Evolutionary conservation across 2,888 invertebrate genomes (phyloP).

Genomic region (Hartigia nigra): DNA sequence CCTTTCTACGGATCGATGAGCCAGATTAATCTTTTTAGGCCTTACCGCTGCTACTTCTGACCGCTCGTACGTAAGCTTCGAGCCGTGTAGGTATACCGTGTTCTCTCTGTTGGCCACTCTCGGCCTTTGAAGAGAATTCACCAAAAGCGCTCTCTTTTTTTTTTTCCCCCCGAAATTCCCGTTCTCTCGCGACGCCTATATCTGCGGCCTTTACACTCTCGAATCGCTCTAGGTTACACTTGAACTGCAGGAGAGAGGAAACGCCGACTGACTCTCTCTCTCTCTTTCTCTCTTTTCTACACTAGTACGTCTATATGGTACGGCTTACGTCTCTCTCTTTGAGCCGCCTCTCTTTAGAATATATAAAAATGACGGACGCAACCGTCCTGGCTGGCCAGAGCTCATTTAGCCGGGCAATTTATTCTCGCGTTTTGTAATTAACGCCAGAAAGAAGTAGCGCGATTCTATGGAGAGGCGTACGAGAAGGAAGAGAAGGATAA

Average conservation of each 20-base stretch:
- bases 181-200: background rate
- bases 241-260: background rate
- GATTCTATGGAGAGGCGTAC: background rate
- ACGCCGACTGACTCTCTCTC: background rate
- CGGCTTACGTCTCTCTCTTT: background rate
- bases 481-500: constrained; percentile 19
- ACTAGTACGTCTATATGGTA: background rate
- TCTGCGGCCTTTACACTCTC: background rate
- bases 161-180: background rate
- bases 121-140: background rate
- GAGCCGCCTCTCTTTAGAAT: background rate
- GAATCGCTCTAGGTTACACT: background rate
- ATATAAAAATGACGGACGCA: background rate
- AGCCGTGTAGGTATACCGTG: constrained; percentile 12
- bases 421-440: constrained; percentile 62
- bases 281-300: background rate
- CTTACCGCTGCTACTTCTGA: constrained; percentile 30
- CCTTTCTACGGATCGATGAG: constrained; percentile 45
- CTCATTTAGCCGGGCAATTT: constrained; percentile 46
- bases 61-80: constrained; percentile 37
- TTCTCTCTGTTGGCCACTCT: background rate
- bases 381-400: background rate
- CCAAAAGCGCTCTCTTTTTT: background rate
- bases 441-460: constrained; percentile 55
- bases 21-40: constrained; percentile 48